Evolutionary conservation across 2,888 invertebrate species (phyloP).

Genomic region (Aspidiotus rigidus): DNA sequence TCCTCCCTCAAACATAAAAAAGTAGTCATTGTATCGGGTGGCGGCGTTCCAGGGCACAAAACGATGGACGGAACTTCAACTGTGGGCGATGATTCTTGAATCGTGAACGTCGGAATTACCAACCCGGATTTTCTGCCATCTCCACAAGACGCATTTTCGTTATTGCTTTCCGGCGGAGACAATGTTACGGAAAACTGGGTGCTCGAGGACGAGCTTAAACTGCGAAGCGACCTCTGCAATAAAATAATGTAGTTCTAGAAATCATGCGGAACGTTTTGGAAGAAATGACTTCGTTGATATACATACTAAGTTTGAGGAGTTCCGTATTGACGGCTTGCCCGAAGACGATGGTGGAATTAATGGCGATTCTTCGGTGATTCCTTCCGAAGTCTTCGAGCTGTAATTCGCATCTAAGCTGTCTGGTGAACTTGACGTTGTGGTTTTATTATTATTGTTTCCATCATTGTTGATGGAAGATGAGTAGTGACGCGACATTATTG

Average conservation of each 20-base stretch:
- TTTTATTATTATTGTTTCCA: not conserved
- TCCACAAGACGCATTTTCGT: too few relatives aligned
- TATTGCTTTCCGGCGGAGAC: too few relatives aligned
- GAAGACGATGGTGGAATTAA: too few relatives aligned
- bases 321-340: too few relatives aligned
- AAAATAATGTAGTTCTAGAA: too few relatives aligned
- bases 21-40: constrained; percentile 44
- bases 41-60: constrained; percentile 50
- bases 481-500: constrained; percentile 47
- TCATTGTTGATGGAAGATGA: constrained; percentile 1
- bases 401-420: constrained; percentile 16
- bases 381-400: not conserved
- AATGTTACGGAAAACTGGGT: too few relatives aligned
- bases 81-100: constrained; percentile 62
- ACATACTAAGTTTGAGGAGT: too few relatives aligned
- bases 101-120: constrained; percentile 55
- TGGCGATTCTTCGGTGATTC: not conserved
- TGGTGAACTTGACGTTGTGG: constrained; percentile 13
- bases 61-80: constrained; percentile 40
- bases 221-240: too few relatives aligned
- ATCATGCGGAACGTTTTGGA: too few relatives aligned
- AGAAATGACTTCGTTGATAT: too few relatives aligned
- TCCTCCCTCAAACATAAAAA: constrained; percentile 1
- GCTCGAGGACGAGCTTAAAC: too few relatives aligned
- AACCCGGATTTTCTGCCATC: constrained; percentile 39